A percentile compares a stretch with the other conserved stretches of the same genome.
Conservation (phyloP, 2,113 vertebrate genomes). For the Sisor rabdophorus region DNA sequence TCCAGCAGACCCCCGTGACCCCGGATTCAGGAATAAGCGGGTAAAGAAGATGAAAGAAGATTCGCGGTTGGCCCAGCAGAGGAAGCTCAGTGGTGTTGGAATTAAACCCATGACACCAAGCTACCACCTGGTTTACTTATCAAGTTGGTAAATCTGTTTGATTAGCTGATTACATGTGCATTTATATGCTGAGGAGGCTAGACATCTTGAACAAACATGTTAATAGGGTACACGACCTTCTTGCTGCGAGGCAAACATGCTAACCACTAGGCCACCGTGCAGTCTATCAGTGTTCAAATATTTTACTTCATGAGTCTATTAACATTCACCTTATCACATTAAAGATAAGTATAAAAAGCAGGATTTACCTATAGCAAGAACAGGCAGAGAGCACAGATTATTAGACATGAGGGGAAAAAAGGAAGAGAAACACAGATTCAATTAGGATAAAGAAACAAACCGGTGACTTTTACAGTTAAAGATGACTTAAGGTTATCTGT, state of each 20-base stretch:
- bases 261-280: background rate
- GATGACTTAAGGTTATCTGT: constrained; percentile 19
- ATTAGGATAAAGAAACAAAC: constrained; percentile 24
- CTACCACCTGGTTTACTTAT: no score
- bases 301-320: background rate
- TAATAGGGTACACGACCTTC: constrained; percentile 22
- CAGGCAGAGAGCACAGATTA: background rate
- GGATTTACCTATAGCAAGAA: constrained; percentile 20
- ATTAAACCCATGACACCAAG: no score
- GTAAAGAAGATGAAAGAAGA: no score
- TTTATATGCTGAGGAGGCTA: background rate
- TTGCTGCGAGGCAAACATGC: background rate
- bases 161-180: no score
- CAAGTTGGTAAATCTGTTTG: no score
- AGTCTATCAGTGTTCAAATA: background rate
- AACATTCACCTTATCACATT: background rate
- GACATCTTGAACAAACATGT: background rate
- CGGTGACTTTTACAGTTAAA: constrained; percentile 21
- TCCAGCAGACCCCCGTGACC: no score
- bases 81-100: no score
- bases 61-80: no score
- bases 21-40: no score
- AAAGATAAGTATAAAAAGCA: background rate
- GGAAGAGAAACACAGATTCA: constrained; percentile 11
- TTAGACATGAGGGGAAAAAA: constrained; percentile 9